Base-by-base conservation (phyloP, 2,113 vertebrate genomes). In the Corapipo altera region DNA sequence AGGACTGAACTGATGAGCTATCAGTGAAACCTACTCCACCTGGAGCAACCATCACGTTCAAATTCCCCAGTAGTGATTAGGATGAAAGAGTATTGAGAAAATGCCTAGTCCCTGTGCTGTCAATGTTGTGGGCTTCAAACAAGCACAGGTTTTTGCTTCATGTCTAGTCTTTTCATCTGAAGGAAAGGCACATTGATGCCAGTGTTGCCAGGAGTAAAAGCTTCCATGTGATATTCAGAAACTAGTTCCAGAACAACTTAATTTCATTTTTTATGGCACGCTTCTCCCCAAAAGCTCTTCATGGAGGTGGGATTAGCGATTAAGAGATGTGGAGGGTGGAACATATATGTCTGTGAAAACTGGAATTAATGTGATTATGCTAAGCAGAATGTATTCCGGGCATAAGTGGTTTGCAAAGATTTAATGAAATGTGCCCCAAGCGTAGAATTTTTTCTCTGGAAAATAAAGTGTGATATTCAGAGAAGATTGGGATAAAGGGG, bases 291-390 rank as follows among this genome's bases (percentile, higher is more conserved):
- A 92, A 90, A 80, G 16, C 46, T 84, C 64, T 83, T 94, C 65
- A 85, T 77, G 85, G 48, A 80, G 39, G 72, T 71, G 54, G 65
- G 92, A 95, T 94, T 88, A 85, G 52, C 0, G 19, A 94, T 89
- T 83, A 93, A 90, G 88, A 83, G 64, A 93, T 59, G 54, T 44
- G 59, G 48, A 90, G 35, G 43, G 75, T 85, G 82, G 67, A 94
- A 95, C 67, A 88, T 12, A 28, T 51, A 43, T 15, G 6, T 70
- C 58, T 86, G 48, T 83, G 67, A 90, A 95, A 96, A 94, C 69
- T 90, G 17, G 69, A 95, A 91, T 92, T 88, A 86, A 95, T 74
- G 70, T 75, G 91, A 93, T 97, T 90, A 94, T 83, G 85, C 51
- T 92, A 95, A 96, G 64, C 39, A 93, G 69, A 91, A 95, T 21